Evolutionary conservation across 37 sponge, comb jelly and placozoan genomes (phyloP), one percentile per base, ranked within the genome.

Genomic region (Bolinopsis microptera): DNA sequence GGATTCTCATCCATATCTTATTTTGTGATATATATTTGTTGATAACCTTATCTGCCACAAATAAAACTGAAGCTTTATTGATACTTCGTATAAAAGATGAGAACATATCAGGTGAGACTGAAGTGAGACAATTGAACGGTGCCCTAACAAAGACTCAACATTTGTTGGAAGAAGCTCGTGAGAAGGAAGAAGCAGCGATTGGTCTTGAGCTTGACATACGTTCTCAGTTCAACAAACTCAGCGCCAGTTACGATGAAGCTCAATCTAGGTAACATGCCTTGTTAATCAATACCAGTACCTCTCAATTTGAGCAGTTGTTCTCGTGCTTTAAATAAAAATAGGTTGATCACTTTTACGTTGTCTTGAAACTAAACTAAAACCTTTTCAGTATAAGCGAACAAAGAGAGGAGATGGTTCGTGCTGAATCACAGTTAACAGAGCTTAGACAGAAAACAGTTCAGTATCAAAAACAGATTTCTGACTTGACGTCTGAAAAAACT

Each of bases 191-290:
- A 3, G 22, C 82, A 13, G 82, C 82, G 1, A 80, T 35, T 35
- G 24, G 36, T 13, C 38, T 80, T 3, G 82, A 80, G 33, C 82
- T 18, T 1, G 82, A 80, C 38, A 35, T 80, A 5, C 35, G 82
- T 3, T 3, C 82, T 28, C 82, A 80, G 38, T 80, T 80, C 82
- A 80, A 35, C 82, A 80, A 80, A 3, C 82, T 80, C 16, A 80
- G 30, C 22, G 35, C 82, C 32, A 34, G 5, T 1, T 80, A 80
- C 38, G 82, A 80, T 5, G 35, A 33, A 1, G 38, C 38, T 34
- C 82, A 80, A 22, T 30, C 38, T 80, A 70, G 74, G 74, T 70
- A 61, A 61, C 9, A 61, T 18, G 18, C 68, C n/a, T n/a, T n/a
- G n/a, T n/a, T n/a, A n/a, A n/a, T n/a, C n/a, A n/a, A n/a, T n/a